These are phyloP conservation scores for Gymnarchus niloticus DNA, from an alignment of 2,113 vertebrate genomes.

Conservation along the genomic window DNA sequence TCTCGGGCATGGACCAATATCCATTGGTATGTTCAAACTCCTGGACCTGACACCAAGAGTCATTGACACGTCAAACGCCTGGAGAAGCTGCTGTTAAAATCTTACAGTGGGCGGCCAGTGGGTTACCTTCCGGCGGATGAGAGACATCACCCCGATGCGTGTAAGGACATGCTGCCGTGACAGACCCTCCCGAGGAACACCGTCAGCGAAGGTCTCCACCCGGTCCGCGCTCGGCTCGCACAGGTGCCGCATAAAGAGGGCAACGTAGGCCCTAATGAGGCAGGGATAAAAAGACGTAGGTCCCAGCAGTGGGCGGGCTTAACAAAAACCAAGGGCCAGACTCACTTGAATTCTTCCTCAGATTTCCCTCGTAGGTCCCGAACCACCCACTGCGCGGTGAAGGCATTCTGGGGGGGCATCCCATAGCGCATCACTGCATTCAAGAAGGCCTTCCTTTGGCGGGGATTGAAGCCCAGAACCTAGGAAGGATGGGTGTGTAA, in stretches of 20 bases:
- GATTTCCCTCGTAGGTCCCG: constrained; percentile 92
- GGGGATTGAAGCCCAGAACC: constrained; percentile 94
- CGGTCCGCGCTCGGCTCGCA: constrained; percentile 54
- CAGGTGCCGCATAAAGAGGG: constrained; percentile 34
- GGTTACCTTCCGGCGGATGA: constrained; percentile 7
- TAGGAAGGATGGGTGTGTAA: constrained; percentile 36
- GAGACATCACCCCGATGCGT: constrained; percentile 4
- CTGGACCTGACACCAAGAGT: constrained; percentile 70
- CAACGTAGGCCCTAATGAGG: constrained; percentile 20
- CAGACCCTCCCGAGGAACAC: constrained; percentile 60
- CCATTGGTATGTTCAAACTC: constrained; percentile 98
- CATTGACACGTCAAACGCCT: background rate
- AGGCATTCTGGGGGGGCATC: constrained; percentile 97
- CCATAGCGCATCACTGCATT: constrained; percentile 98
- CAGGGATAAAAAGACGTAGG: background rate
- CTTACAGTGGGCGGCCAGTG: background rate
- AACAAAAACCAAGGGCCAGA: constrained; percentile 3
- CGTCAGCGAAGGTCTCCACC: constrained; percentile 70
- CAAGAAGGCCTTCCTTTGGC: constrained; percentile 95
- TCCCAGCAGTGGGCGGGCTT: background rate
- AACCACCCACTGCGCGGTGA: constrained; percentile 97
- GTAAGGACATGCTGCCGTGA: constrained; percentile 24
- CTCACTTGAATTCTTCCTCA: constrained; percentile 98
- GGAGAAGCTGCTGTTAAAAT: too few species aligned
- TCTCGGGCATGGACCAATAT: constrained; percentile 96